A percentile compares a stretch with the other conserved stretches of the same genome.
Evolutionary conservation across 2,888 invertebrate species (phyloP).

Genomic region (Ophion costatus): DNA sequence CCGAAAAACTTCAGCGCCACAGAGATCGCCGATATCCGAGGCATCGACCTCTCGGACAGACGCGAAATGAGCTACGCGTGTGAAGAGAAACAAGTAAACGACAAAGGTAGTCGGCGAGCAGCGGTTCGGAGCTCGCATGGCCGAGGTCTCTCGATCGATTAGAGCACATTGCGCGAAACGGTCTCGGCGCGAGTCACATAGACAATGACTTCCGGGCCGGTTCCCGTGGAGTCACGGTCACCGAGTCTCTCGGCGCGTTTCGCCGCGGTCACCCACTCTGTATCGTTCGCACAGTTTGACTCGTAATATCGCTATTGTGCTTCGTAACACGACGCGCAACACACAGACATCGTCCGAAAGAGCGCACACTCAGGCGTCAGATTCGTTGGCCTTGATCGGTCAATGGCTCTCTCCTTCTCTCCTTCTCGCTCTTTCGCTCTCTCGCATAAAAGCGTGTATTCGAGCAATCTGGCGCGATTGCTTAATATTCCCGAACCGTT

Average conservation of each 20-base stretch:
- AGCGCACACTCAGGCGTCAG: slow-evolving; percentile 36
- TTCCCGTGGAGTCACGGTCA: slow-evolving; percentile 50
- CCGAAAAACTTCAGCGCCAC: background rate
- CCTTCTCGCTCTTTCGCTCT: background rate
- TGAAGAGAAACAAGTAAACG: slow-evolving; percentile 30
- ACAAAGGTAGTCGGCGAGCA: slow-evolving; percentile 29
- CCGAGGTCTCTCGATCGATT: slow-evolving; percentile 45
- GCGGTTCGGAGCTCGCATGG: slow-evolving; percentile 36
- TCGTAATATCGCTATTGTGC: slow-evolving; percentile 29
- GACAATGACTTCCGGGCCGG: slow-evolving; percentile 61
- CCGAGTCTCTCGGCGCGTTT: slow-evolving; percentile 43
- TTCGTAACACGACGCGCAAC: slow-evolving; percentile 21
- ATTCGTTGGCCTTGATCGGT: slow-evolving; percentile 78
- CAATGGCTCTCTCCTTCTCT: slow-evolving; percentile 71
- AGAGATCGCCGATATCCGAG: slow-evolving; percentile 9
- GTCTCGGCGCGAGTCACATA: slow-evolving; percentile 28
- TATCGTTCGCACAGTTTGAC: slow-evolving; percentile 27
- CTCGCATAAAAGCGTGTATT: slow-evolving; percentile 37
- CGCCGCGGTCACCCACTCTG: slow-evolving; percentile 37
- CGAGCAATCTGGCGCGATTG: slow-evolving; percentile 51
- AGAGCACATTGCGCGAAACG: slow-evolving; percentile 32
- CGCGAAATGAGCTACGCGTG: slow-evolving; percentile 14
- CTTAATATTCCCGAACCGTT: slow-evolving; percentile 61
- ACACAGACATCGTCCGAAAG: slow-evolving; percentile 8
- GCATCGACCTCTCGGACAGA: slow-evolving; percentile 24